Evolutionary conservation across 2,888 invertebrate genomes (phyloP).

Genomic region (Trypoxylon attenuatum): DNA sequence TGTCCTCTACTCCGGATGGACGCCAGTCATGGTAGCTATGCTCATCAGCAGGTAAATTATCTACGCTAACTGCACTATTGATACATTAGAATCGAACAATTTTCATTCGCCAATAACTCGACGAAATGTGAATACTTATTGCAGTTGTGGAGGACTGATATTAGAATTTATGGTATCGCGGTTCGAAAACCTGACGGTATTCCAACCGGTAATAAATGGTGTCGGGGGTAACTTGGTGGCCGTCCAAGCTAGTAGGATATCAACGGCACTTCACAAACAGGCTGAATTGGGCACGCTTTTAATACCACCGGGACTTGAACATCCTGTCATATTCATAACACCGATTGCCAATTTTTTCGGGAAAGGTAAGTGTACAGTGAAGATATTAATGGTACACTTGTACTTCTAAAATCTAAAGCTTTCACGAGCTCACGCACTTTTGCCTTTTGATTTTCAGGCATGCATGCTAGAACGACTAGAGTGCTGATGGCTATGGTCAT

Average conservation of each 20-base stretch:
- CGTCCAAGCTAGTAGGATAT: conserved; percentile 85
- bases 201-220: conserved; percentile 89
- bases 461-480: conserved; percentile 82
- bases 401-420: too few relatives aligned
- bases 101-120: too few relatives aligned
- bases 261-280: conserved; percentile 83
- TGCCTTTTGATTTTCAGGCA: conserved; percentile 70
- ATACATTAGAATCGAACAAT: too few relatives aligned
- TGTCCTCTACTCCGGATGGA: conserved; percentile 85
- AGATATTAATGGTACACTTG: too few relatives aligned
- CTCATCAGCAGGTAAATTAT: conserved; percentile 81
- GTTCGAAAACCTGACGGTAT: conserved; percentile 84
- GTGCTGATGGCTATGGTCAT: conserved; percentile 85
- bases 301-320: conserved; percentile 75
- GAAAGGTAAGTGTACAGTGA: too few relatives aligned
- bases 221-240: conserved; percentile 89
- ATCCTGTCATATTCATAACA: conserved; percentile 78
- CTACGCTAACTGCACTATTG: not conserved
- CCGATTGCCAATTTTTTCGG: conserved; percentile 80
- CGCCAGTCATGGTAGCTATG: conserved; percentile 88
- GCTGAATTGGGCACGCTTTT: conserved; percentile 80
- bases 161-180: conserved; percentile 82
- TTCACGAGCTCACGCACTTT: not conserved
- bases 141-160: conserved; percentile 84
- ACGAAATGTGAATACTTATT: too few relatives aligned